Conservation (phyloP, 2,888 invertebrate genomes). For the Hymenopus coronatus region DNA sequence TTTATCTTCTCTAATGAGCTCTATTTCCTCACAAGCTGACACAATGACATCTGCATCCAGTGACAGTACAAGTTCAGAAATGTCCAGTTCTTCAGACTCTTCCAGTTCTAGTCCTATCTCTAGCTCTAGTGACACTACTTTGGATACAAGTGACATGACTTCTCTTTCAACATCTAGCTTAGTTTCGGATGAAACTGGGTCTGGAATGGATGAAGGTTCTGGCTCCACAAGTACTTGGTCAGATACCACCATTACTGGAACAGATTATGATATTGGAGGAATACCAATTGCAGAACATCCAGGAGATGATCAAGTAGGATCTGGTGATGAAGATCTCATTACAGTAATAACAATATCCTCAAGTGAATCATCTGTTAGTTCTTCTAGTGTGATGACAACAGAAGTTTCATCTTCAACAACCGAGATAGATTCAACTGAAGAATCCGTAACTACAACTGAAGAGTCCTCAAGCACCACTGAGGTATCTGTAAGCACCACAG, state of each 20-base stretch:
- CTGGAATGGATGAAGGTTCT: slow-evolving; percentile 15
- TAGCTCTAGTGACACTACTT: neutral
- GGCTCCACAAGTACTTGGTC: neutral
- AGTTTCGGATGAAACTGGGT: neutral
- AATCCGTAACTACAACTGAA: neutral
- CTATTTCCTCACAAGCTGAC: slow-evolving; percentile 6
- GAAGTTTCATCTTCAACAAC: neutral
- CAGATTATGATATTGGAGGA: neutral
- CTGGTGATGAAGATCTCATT: neutral
- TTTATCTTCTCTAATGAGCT: neutral
- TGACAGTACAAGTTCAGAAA: neutral
- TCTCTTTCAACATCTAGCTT: neutral
- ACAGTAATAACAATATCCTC: neutral
- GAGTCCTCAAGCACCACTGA: slow-evolving; percentile 4
- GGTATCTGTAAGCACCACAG: neutral
- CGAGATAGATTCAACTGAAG: neutral
- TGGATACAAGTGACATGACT: slow-evolving; percentile 36
- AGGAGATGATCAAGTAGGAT: neutral
- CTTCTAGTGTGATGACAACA: neutral
- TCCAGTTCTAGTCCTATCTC: neutral
- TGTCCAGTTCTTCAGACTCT: neutral
- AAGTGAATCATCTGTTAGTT: neutral
- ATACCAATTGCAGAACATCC: neutral
- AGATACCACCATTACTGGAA: neutral
- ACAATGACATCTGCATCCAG: neutral